Evolutionary conservation across 2,888 invertebrate genomes (phyloP), one percentile per base, ranked within the genome.

Genomic region (Muschampia plurimacula): DNA sequence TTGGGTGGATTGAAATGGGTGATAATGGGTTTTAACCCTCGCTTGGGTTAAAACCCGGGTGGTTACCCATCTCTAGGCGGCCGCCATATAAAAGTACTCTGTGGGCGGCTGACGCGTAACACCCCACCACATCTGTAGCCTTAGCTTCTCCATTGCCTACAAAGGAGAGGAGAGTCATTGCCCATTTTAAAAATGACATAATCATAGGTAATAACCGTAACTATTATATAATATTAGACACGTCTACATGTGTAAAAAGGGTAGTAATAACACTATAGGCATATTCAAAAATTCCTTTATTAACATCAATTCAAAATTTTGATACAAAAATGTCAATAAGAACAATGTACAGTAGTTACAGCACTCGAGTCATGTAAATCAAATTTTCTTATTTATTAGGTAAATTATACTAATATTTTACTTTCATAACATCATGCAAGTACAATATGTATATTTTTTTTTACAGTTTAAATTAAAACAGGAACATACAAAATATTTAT

Each of bases 301-400:
- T 74, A 77, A 76, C 75, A 80, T 81, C 83, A 86, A 83, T 82
- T 82, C 79, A 83, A 82, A 83, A 80, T 75, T 77, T 79, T 73
- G 67, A 79, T 82, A 83, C 75, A 81, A 83, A 83, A 83, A 78
- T 79, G 78, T 81, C 65, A 69, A 76, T 79, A 79, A 76, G 74
- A 69, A 79, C 77, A 77, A 72, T 80, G 74, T 76, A 71, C 74
- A 75, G 74, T 67, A 73, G 60, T 15, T 32, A 39, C n/a, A 55
- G n/a, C 46, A 32, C 52, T 67, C 15, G 32, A 60, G 63, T 64
- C 62, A 62, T 39, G 44, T 69, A 52, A 49, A 62, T 62, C 62
- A 36, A 41, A 32, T 69, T 60, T 8, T n/a, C 55, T 59, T 59
- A 65, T 65, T 49, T 2, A 39, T 57, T 36, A 15, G 1, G 15